Evolutionary conservation across 2,888 invertebrate genomes (phyloP).

Genomic region (Scaptomyza polygonia): DNA sequence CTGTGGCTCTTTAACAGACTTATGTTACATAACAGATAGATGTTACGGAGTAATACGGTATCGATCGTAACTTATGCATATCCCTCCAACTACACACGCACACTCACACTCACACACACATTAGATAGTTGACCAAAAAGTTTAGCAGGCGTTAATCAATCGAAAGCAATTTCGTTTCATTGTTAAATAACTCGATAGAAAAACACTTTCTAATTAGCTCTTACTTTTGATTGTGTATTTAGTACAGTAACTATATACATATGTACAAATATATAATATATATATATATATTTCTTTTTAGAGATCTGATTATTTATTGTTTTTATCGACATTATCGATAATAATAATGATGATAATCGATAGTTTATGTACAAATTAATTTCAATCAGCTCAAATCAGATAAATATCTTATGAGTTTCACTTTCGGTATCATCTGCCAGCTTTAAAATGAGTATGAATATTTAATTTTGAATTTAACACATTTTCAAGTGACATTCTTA

Average conservation of each 20-base stretch:
- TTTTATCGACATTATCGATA: neutral
- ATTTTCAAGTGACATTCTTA: neutral
- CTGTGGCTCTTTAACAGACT: too few species aligned
- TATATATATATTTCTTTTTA: too few species aligned
- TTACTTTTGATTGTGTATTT: neutral
- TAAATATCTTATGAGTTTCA: neutral
- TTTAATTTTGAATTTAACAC: neutral
- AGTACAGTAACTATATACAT: too few species aligned
- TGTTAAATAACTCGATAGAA: slow-evolving; percentile 28
- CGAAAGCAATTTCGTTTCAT: slow-evolving; percentile 19
- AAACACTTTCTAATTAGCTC: slow-evolving; percentile 2
- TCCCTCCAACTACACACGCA: slow-evolving; percentile 1
- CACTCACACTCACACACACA: slow-evolving; percentile 35
- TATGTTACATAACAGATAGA: too few species aligned
- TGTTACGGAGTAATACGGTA: too few species aligned
- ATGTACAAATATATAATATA: too few species aligned
- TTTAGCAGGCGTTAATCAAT: neutral
- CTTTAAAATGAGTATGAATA: neutral
- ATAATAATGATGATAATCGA: too few species aligned
- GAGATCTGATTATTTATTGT: neutral
- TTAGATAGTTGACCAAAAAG: slow-evolving; percentile 14
- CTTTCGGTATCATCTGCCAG: neutral
- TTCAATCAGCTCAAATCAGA: neutral
- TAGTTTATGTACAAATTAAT: slow-evolving; percentile 3
- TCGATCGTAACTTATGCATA: too few species aligned